phyloP scores from a whole-genome alignment of 2,888 invertebrate species.

The Acanthococcus lagerstroemiae region DNA sequence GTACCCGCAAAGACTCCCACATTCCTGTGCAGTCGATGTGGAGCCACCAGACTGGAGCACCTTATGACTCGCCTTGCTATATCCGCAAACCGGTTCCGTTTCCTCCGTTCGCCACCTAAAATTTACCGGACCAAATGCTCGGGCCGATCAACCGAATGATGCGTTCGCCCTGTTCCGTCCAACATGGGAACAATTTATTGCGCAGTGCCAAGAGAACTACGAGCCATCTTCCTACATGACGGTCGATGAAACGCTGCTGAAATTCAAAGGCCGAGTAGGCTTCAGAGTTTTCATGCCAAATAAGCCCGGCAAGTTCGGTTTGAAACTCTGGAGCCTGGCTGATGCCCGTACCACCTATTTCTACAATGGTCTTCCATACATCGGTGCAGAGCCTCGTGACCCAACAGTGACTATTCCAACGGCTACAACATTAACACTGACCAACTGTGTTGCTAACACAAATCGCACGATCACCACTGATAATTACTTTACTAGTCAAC shows the following conservation, averaged over 20 bases:
- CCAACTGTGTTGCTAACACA: background rate
- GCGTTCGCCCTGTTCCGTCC: slow-evolving; percentile 38
- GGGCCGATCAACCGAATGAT: slow-evolving; percentile 6
- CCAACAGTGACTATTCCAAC: background rate
- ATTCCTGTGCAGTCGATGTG: background rate
- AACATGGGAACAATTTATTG: slow-evolving; percentile 37
- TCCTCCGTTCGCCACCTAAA: slow-evolving; percentile 8
- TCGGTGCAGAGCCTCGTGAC: background rate
- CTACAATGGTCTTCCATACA: background rate
- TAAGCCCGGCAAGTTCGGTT: slow-evolving; percentile 37
- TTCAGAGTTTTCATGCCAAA: slow-evolving; percentile 37
- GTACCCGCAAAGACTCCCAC: background rate
- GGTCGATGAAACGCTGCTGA: slow-evolving; percentile 37
- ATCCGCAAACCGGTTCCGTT: slow-evolving; percentile 3
- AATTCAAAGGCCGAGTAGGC: slow-evolving; percentile 36
- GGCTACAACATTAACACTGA: background rate
- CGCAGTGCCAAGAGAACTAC: slow-evolving; percentile 35
- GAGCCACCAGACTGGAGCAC: background rate
- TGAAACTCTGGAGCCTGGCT: slow-evolving; percentile 32
- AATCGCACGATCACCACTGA: background rate
- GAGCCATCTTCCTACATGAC: slow-evolving; percentile 34
- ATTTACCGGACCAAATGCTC: slow-evolving; percentile 2
- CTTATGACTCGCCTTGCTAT: background rate
- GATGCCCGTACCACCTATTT: background rate
- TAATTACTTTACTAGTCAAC: background rate